Base-by-base conservation (phyloP, 2,888 invertebrate genomes). In the Fragum fragum region DNA sequence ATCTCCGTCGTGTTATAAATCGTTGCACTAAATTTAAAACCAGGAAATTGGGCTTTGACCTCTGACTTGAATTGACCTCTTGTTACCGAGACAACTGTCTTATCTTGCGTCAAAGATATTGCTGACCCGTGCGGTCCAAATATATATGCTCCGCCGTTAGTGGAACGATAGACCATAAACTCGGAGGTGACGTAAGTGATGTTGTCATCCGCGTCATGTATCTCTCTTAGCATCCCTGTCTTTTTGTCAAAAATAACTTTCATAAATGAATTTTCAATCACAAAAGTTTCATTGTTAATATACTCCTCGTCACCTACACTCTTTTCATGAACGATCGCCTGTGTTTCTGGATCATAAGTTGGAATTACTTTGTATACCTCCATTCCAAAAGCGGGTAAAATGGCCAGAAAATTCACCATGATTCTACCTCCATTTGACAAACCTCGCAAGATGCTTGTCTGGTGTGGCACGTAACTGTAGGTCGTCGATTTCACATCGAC, bases 51-150 rank as follows among this genome's bases (percentile, higher is more conserved):
- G 0, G 98, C 97, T 0, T 97, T 97, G 1, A 99, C 96, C 93
- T 98, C 97, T 0, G 98, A 98, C 29, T 97, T 96, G 9, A 99
- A 95, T 0, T 97, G 97, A 0, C 99, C 99, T 0, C 97, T 97
- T 1, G 97, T 96, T 61, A 98, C 97, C 61, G 98, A 96, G 23
- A 98, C 97, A 73, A 96, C 96, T 42, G 93, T 94, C 63, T 82
- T 82, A 29, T 80, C 87, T 14, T 79, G 83, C 59, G 23, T 36
- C 16, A 90, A 79, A 21, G 76, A 66, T 26, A 73, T 76, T 1
- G 93, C 92, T 21, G 90, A 87, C 0, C 92, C 90, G 3, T 76
- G 73, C 0, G 94, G 93, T 32, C 84, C 88, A 79, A 94, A 94
- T 32, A 94, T 86, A 77, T 94, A 94, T 5, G 94, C 93, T 11